A percentile compares a stretch with the other conserved stretches of the same genome.
phyloP scores from a whole-genome alignment of 2,797 vertebrate genomes.

The Spizella passerina region DNA sequence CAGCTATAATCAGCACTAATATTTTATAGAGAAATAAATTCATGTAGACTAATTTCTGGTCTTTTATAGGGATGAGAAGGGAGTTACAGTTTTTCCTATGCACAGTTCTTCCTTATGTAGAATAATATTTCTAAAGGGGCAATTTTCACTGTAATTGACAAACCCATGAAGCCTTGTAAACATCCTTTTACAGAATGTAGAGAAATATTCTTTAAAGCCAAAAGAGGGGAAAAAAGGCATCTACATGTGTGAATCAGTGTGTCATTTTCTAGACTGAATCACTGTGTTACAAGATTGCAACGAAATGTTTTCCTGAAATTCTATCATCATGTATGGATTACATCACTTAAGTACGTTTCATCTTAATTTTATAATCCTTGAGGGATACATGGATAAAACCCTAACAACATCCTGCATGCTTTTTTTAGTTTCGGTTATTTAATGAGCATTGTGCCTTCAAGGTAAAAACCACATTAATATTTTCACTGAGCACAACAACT shows the following conservation, averaged over 20 bases:
- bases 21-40: conserved; percentile 12
- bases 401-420: background rate
- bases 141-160: background rate
- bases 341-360: conserved; percentile 3
- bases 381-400: background rate
- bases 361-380: background rate
- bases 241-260: background rate
- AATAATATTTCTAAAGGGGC: background rate
- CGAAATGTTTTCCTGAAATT: conserved; percentile 18
- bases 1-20: conserved; percentile 19
- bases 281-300: conserved; percentile 20
- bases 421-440: background rate
- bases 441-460: background rate
- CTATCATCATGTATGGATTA: background rate
- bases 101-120: background rate
- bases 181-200: background rate
- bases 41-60: conserved; percentile 11
- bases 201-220: background rate
- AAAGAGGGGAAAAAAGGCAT: background rate
- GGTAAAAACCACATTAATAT: background rate
- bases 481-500: background rate
- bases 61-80: background rate
- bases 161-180: background rate
- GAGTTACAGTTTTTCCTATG: background rate
- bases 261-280: conserved; percentile 43